Evolutionary conservation across 2,797 vertebrate genomes (phyloP), one percentile per base, ranked within the genome.

Genomic region (Macrochelys suwanniensis): DNA sequence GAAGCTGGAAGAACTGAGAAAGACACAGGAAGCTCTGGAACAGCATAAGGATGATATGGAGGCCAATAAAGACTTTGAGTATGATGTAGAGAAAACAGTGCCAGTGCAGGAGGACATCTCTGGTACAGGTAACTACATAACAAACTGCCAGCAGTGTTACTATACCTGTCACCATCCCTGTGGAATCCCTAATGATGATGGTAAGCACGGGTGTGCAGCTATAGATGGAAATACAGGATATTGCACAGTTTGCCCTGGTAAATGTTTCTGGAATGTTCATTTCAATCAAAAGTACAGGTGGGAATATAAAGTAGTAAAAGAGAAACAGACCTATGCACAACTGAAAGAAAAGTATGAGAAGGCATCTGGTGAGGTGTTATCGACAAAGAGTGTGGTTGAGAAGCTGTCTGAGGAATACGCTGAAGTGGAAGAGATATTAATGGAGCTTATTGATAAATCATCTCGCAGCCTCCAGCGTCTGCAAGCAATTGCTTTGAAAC

Each of bases 341-440:
- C 77, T 98, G 77, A 95, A 97, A 82, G 7, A 90, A 6, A 96
- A 95, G 33, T 98, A 96, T 47, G 74, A 93, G 2, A 37, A 65
- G 13, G 89, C 80, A 2, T 51, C 5, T 28, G 56, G 57, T 2
- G 57, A 83, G 47, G 16, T 28, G 45, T 33, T 59, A 47, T 59
- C 90, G 3, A 37, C 50, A 2, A 12, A 61, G 50, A 47, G 28
- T 4, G 23, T 76, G 25, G 31, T 89, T 5, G n/a, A 53, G 6
- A 47, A 12, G 16, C 74, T 92, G 19, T 23, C 7, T 3, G 5
- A 47, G 7, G 6, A 95, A 0, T 4, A 1, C 1, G 16, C 82
- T 11, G 28, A 15, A n/a, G 25, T 94, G 23, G 82, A 95, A 77
- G 2, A 2, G 5, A 8, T 85, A 2, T 93, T 93, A 16, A 4